Percentiles rank a stretch among this genome's conserved stretches.
Conservation (phyloP, 2,797 vertebrate species). For the Heteromormyrus szaboi region DNA sequence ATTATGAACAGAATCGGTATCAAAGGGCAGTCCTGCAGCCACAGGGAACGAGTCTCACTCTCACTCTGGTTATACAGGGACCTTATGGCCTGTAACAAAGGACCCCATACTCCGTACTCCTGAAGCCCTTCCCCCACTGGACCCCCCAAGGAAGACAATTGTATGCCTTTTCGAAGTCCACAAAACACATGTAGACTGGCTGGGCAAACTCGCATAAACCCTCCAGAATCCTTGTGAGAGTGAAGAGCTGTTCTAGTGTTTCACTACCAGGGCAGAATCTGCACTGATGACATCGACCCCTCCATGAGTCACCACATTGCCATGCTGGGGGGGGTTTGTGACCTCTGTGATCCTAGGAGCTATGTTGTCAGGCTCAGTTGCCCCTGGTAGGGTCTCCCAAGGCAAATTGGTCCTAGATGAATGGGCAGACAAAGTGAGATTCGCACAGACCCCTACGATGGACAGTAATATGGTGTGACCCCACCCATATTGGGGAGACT, state of each 20-base stretch:
- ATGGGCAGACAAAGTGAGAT: not conserved
- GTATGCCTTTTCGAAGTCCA: not conserved
- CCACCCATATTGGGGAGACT: not conserved
- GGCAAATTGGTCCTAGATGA: not conserved
- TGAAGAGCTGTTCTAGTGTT: not conserved
- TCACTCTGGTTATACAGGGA: not conserved
- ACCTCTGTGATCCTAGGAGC: not conserved
- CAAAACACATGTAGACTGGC: not conserved
- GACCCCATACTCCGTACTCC: not conserved
- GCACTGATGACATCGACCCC: not conserved
- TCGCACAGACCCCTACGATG: not conserved
- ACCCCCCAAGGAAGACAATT: not conserved
- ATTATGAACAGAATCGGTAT: not conserved
- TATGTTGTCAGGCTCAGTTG: not conserved
- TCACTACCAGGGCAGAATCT: not conserved
- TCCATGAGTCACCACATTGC: not conserved
- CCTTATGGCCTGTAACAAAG: not conserved
- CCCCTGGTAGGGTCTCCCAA: not conserved
- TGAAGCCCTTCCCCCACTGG: not conserved
- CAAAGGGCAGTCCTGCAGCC: not conserved
- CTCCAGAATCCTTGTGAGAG: not conserved
- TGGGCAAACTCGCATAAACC: not conserved
- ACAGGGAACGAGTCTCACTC: not conserved
- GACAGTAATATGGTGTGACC: not conserved
- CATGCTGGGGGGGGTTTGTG: not conserved